phyloP scores from a whole-genome alignment of 1,140 invertebrate genomes.

The Ips typographus region DNA sequence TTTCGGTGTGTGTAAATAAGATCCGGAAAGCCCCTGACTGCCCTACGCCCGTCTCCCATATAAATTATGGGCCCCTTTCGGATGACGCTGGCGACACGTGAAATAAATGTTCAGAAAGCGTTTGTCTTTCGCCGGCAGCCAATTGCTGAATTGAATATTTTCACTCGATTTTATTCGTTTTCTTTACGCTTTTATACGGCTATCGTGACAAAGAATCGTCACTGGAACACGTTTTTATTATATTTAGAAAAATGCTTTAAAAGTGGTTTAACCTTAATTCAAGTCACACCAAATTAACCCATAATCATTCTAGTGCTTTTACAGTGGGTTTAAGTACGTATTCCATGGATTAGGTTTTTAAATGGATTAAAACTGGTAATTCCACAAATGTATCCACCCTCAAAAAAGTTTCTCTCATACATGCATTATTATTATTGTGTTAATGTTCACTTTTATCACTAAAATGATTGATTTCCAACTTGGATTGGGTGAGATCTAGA shows the following conservation, averaged over 20 bases:
- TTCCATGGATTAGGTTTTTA: too few relatives aligned
- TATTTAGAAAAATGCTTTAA: background rate
- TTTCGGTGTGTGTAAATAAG: constrained; percentile 34
- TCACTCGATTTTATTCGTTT: constrained; percentile 3
- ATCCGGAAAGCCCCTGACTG: constrained; percentile 33
- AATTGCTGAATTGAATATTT: constrained; percentile 26
- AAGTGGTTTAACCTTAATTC: too few relatives aligned
- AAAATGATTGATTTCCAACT: too few relatives aligned
- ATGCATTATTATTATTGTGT: too few relatives aligned
- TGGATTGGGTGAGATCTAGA: too few relatives aligned
- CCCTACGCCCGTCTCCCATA: constrained; percentile 30
- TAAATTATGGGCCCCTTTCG: constrained; percentile 28
- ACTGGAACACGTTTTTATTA: background rate
- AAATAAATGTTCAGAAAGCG: constrained; percentile 31
- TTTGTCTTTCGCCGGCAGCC: constrained; percentile 27
- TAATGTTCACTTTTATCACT: too few relatives aligned
- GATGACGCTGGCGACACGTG: constrained; percentile 31
- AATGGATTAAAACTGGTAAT: too few relatives aligned
- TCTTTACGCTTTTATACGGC: background rate
- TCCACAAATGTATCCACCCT: too few relatives aligned
- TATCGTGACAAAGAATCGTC: background rate
- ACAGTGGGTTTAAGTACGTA: too few relatives aligned
- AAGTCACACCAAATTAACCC: too few relatives aligned
- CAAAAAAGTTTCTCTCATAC: too few relatives aligned
- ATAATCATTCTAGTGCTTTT: too few relatives aligned